These are phyloP conservation scores for Antitype chi DNA, from an alignment of 2,888 invertebrate species.

Conservation along the genomic window DNA sequence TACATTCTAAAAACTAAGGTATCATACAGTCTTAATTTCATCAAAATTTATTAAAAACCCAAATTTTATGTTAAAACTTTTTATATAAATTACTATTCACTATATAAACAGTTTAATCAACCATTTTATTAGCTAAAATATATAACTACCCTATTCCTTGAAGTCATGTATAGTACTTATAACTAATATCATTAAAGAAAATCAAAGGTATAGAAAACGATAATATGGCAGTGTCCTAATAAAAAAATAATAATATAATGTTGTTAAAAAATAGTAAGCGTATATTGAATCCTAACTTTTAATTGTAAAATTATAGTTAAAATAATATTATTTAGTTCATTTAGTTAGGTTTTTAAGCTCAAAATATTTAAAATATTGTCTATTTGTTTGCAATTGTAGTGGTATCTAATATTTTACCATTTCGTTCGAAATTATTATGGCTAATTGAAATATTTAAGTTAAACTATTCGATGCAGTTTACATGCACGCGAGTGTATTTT, in stretches of 20 bases:
- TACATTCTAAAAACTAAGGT: constrained; percentile 65
- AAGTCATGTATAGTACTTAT: constrained; percentile 59
- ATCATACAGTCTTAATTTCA: constrained; percentile 85
- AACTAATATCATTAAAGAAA: constrained; percentile 62
- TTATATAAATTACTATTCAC: constrained; percentile 69
- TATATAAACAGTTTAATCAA: constrained; percentile 69
- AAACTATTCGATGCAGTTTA: constrained; percentile 53
- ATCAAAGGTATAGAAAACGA: constrained; percentile 63
- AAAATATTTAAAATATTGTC: constrained; percentile 47
- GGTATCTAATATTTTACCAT: constrained; percentile 35
- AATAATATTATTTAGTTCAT: constrained; percentile 55
- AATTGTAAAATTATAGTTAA: constrained; percentile 63
- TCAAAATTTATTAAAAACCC: constrained; percentile 69
- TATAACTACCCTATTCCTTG: constrained; percentile 67
- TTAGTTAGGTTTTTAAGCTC: constrained; percentile 36
- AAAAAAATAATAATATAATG: constrained; percentile 70
- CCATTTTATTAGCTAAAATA: constrained; percentile 64
- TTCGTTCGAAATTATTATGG: constrained; percentile 46
- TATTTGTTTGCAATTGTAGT: constrained; percentile 50
- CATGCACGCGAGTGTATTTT: constrained; percentile 57
- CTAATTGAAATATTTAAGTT: constrained; percentile 55
- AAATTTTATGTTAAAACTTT: constrained; percentile 65
- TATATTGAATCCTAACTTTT: constrained; percentile 75
- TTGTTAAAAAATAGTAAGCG: constrained; percentile 87
- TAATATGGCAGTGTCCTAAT: constrained; percentile 85